Base-by-base conservation (phyloP, 2,113 vertebrate species). In the Vombatus ursinus region DNA sequence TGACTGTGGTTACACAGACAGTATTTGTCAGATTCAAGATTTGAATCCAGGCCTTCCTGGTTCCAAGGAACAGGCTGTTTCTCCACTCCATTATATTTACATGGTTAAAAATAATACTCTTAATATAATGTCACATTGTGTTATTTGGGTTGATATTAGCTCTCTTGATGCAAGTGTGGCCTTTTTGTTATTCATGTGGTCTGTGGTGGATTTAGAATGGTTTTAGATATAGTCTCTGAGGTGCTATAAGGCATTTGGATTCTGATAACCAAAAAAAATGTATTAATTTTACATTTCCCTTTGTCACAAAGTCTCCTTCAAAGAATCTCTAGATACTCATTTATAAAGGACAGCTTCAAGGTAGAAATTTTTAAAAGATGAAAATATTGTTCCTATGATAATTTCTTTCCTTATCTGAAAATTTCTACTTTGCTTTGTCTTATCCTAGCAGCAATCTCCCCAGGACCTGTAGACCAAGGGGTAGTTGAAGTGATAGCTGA, bases 331-430 rank as follows among this genome's bases (percentile, higher is more conserved):
- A 89, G 90, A 94, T 61, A 84, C n/a, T 84, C 26, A 50, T 37
- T 68, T 92, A 89, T n/a, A 94, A 95, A 93, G 50, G 22, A 14
- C 68, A 16, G 84, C 52, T 97, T 91, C 91, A 93, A 96, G 95
- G 48, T 49, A 89, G 95, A 44, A 49, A 96, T 50, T 54, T 53
- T 37, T 8, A 52, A 92, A 68, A 93, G 24, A 51, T 23, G 52
- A 48, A 61, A 52, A 44, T 3, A 3, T 93, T 93, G 93, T 28
- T 68, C 93, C 53, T 96, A 89, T 84, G 94, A 26, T 84, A 84
- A 84, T 84, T 95, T 24, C 91, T 94, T 84, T 84, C 25, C 28
- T 95, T 50, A 90, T 93, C 31, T 52, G 91, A 89, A 89, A 96
- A 68, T 91, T 89, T 23, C 0, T 0, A 8, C 49, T 92, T 49